These are phyloP conservation scores for Petrophora chlorosata DNA, from an alignment of 2,888 invertebrate species.

Conservation along the genomic window DNA sequence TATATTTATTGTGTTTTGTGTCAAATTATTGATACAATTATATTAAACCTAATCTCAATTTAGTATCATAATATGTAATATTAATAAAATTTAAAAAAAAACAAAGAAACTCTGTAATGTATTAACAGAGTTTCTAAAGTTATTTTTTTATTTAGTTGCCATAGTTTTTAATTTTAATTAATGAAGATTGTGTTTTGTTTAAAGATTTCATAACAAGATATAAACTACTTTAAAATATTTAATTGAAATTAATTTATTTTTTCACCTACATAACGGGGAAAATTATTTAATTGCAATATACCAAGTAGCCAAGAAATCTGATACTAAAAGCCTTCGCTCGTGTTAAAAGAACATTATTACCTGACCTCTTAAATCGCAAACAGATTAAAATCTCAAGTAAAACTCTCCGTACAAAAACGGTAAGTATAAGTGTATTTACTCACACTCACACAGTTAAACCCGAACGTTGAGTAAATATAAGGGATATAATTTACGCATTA, in stretches of 20 bases:
- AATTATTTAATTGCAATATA: too few relatives aligned
- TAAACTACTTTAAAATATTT: too few relatives aligned
- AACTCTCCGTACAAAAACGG: constrained; percentile 7
- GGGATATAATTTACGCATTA: constrained; percentile 27
- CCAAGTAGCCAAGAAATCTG: constrained; percentile 10
- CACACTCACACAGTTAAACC: neutral
- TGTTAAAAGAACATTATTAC: constrained; percentile 22
- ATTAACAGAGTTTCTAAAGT: too few relatives aligned
- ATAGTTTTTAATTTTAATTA: neutral
- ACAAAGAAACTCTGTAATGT: too few relatives aligned
- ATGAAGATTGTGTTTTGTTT: neutral
- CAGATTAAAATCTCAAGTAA: constrained; percentile 20
- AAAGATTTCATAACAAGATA: too few relatives aligned
- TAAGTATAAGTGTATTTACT: constrained; percentile 10
- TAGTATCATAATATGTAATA: too few relatives aligned
- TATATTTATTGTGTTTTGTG: constrained; percentile 4
- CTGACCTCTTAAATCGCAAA: constrained; percentile 21
- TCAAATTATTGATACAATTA: neutral
- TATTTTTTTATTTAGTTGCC: neutral
- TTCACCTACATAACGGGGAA: too few relatives aligned
- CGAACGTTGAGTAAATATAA: constrained; percentile 21
- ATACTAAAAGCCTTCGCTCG: constrained; percentile 6
- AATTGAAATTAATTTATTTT: neutral
- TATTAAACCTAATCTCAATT: too few relatives aligned
- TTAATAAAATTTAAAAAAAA: too few relatives aligned